Percentiles rank a stretch among this genome's conserved stretches.
Evolutionary conservation across 2,888 invertebrate genomes (phyloP).

Genomic region (Phortica magna): DNA sequence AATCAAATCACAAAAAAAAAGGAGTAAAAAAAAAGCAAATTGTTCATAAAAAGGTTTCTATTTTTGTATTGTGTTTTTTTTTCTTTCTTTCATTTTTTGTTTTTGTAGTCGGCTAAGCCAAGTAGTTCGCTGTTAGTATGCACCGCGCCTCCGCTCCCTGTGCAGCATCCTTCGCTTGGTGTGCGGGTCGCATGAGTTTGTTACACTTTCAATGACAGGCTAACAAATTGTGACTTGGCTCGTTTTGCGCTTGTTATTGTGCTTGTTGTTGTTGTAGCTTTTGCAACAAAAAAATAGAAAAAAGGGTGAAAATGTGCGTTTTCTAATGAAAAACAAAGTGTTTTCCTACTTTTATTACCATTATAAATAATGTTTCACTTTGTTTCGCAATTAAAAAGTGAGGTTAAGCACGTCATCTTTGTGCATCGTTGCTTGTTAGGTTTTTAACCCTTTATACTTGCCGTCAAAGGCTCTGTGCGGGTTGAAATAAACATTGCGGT

Average conservation of each 20-base stretch:
- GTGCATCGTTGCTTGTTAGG: slow-evolving; percentile 15
- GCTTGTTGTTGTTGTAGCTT: background rate
- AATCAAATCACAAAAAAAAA: slow-evolving; percentile 66
- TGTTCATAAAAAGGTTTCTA: slow-evolving; percentile 39
- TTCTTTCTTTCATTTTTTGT: background rate
- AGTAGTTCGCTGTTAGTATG: background rate
- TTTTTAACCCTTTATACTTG: slow-evolving; percentile 25
- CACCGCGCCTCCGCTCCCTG: background rate
- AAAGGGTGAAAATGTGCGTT: slow-evolving; percentile 58
- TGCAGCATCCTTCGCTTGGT: background rate
- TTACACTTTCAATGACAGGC: slow-evolving; percentile 41
- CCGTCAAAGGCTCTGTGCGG: background rate
- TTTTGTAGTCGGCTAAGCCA: background rate
- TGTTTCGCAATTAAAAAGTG: slow-evolving; percentile 58
- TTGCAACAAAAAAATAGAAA: slow-evolving; percentile 36
- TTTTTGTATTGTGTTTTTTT: background rate
- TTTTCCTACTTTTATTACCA: slow-evolving; percentile 45
- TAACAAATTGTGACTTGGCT: slow-evolving; percentile 35
- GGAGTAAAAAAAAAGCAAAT: slow-evolving; percentile 43
- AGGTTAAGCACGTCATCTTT: slow-evolving; percentile 19
- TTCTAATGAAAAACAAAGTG: background rate
- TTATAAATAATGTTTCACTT: slow-evolving; percentile 59
- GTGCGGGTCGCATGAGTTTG: background rate
- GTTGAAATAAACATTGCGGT: slow-evolving; percentile 30
- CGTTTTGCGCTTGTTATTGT: background rate